Base-by-base conservation (phyloP, 1,140 invertebrate genomes). In the Physella acuta region DNA sequence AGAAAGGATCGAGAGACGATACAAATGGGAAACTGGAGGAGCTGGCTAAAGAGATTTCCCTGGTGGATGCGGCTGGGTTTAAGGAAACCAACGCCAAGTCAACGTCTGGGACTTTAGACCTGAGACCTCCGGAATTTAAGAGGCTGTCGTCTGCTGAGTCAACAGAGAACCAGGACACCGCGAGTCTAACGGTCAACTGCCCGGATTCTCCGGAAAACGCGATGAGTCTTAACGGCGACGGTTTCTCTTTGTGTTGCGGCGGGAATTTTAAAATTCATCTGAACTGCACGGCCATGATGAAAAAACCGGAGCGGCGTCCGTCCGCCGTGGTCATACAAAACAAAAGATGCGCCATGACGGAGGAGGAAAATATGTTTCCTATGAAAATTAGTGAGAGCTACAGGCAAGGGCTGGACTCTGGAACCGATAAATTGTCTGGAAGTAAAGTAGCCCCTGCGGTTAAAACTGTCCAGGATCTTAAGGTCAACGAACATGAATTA, bases 261-360 rank as follows among this genome's bases (percentile, higher is more conserved):
- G 39, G 55, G 30, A 68, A 68, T 49, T 58, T 67, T 16, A 67
- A 67, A 33, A 60, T 68, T 33, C 5, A 68, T 17, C 33, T 68
- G 20, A 68, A 68, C 30, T 68, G 66, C 34, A 68, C 66, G 28
- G 66, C 66, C 26, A 68, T 68, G 66, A 28, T 68, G 14, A 68
- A 68, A 33, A 68, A 60, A 51, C 66, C 66, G 17, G 66, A 68
- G 30, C 26, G 66, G 24, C 5, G 66, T 2, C 66, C 66, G 14
- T 68, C 66, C n/a, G 26, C 34, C 14, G 66, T 68, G 14, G 56
- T 68, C 56, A 68, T 68, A 16, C 36, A 2, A 3, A 58, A 68
- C 39, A 68, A 68, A 52, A 31, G 66, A 31, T 68, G 66, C 37
- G 66, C 39, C 20, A 68, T 68, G 66, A 68, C 66, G 36, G 66